Base-by-base conservation (phyloP, 1,140 invertebrate species). In the Eciton burchellii region DNA sequence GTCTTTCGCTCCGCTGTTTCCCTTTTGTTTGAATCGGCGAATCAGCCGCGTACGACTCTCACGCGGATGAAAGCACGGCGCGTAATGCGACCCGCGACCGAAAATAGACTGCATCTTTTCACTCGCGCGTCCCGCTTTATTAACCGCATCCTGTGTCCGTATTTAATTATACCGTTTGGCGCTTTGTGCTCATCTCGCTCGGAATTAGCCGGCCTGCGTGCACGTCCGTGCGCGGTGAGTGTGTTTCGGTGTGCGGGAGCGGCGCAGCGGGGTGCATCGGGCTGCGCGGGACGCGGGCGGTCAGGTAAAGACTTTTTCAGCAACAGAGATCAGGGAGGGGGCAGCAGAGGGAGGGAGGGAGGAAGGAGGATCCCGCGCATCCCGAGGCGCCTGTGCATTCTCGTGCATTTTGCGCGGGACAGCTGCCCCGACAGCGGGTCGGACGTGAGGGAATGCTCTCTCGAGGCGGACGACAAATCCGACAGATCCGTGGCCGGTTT, bases 381-480 rank as follows among this genome's bases (percentile, higher is more conserved):
- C 63, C 85, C 87, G 86, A 19, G 21, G 29, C 11, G 14, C 63
- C 14, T 35, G 29, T 63, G 57, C 83, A 68, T 54, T 49, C 29
- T 41, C 35, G 41, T 41, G 29, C 24, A 72, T 74, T 49, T 52
- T 45, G 35, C 71, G 16, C 21, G 14, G 54, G 24, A 43, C 86
- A 87, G 82, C 82, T 87, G 86, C 19, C 3, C 6, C 35, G 35
- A n/a, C n/a, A n/a, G 8, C 2, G 19, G 68, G 52, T 47, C 63
- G 74, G 86, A 87, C 62, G 62, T 52, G 85, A 82, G 82, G 88
- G 86, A 83, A 86, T 84, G 74, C 66, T 54, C 24, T 54, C 24
- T 35, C 12, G 29, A 59, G 12, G 21, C n/a, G 73, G 26, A 16
- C 66, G 11, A 19, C 72, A 76, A 81, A 79, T 72, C 12, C n/a